Conservation (phyloP, 2,113 vertebrate species). For the Bostrychus sinensis region DNA sequence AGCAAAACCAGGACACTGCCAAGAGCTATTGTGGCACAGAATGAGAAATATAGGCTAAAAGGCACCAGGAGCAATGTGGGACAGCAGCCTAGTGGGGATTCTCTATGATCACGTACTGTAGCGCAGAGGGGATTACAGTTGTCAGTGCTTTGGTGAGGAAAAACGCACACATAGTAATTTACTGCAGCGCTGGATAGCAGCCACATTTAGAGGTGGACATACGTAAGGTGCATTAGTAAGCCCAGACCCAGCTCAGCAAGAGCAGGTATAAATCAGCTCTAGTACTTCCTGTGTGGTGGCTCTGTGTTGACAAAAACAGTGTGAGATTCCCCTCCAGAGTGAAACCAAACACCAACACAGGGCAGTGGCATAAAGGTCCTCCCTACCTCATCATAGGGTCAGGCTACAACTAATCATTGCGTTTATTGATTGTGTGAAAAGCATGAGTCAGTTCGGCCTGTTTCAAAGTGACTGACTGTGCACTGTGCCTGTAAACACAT, state of each 20-base stretch:
- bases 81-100: conserved; percentile 50
- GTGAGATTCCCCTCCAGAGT: conserved; percentile 17
- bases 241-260: conserved; percentile 19
- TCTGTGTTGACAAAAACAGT: conserved; percentile 24
- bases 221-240: conserved; percentile 19
- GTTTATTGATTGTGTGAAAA: conserved; percentile 59
- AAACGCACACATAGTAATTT: conserved; percentile 21
- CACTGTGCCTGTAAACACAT: conserved; percentile 14
- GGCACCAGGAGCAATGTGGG: conserved; percentile 52
- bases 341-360: conserved; percentile 53
- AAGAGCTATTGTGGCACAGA: conserved; percentile 40
- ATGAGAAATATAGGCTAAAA: conserved; percentile 53
- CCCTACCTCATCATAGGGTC: conserved; percentile 61
- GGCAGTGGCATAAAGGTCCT: conserved; percentile 50
- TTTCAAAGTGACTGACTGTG: conserved; percentile 34
- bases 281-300: conserved; percentile 22
- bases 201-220: conserved; percentile 24
- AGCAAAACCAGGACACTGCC: conserved; percentile 58
- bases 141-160: conserved; percentile 13
- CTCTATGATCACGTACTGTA: conserved; percentile 31
- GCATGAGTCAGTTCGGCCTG: conserved; percentile 55
- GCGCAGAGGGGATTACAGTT: conserved; percentile 44
- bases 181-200: conserved; percentile 37
- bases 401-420: conserved; percentile 49
- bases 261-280: conserved; percentile 35